Conservation (phyloP, 2,888 invertebrate genomes). For the Dryomyza anilis region DNA sequence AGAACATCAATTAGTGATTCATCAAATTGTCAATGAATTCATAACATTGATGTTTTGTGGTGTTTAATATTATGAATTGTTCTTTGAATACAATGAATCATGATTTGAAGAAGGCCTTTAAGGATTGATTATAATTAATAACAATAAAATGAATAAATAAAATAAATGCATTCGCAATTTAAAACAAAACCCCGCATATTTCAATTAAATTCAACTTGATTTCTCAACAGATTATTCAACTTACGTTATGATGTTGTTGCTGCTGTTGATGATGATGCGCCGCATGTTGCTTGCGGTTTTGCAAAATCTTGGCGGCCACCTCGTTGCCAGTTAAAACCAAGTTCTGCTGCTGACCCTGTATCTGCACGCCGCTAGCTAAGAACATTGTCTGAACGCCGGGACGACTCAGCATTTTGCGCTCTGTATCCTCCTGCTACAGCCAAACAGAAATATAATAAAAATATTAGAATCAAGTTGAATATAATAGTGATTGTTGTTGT, state of each 20-base stretch:
- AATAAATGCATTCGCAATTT: no score
- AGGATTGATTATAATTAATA: background rate
- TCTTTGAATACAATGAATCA: no score
- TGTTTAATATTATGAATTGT: no score
- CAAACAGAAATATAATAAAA: constrained; percentile 18
- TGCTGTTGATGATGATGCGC: background rate
- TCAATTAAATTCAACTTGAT: background rate
- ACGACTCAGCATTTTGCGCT: constrained; percentile 46
- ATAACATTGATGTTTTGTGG: no score
- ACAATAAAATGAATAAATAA: background rate
- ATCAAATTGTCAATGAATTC: no score
- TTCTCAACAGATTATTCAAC: background rate
- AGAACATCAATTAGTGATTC: no score
- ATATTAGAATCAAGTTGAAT: no score
- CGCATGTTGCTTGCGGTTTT: constrained; percentile 44
- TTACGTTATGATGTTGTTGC: constrained; percentile 20
- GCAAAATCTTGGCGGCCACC: constrained; percentile 50
- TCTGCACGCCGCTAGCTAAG: constrained; percentile 51
- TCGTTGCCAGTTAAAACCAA: constrained; percentile 54
- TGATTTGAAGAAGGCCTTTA: no score
- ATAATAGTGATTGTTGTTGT: no score
- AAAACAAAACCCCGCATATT: background rate
- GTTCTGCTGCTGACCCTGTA: constrained; percentile 51
- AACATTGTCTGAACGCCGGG: constrained; percentile 47
- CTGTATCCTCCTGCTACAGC: constrained; percentile 51